Evolutionary conservation across 2,888 invertebrate species (phyloP).

Genomic region (Epicampocera succincta): DNA sequence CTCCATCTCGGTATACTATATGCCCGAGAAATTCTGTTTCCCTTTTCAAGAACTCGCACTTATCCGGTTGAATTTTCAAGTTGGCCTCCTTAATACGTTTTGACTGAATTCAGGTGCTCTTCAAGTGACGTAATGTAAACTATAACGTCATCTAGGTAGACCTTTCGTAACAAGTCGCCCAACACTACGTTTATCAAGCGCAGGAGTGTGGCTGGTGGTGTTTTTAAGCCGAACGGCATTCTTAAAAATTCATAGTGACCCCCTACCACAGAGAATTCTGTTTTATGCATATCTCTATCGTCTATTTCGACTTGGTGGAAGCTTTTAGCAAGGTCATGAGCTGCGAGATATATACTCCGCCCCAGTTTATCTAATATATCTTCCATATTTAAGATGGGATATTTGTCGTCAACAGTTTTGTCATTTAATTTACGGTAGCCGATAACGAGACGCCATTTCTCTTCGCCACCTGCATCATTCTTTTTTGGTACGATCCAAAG

Average conservation of each 20-base stretch:
- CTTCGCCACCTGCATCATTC: conserved; percentile 22
- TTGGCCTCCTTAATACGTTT: too few relatives aligned
- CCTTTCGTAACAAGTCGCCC: conserved; percentile 49
- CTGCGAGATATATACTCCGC: conserved; percentile 34
- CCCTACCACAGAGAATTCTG: not conserved
- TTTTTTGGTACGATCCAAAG: conserved; percentile 28
- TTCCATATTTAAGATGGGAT: too few relatives aligned
- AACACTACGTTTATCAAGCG: conserved; percentile 64
- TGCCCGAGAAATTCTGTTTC: not conserved
- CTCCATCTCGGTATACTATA: not conserved
- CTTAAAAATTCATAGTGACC: conserved; percentile 65
- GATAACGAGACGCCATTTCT: too few relatives aligned
- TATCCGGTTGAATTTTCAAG: too few relatives aligned
- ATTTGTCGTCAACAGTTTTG: not conserved
- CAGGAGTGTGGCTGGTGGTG: conserved; percentile 69
- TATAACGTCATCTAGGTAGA: conserved; percentile 67
- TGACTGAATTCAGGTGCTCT: too few relatives aligned
- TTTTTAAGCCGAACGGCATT: conserved; percentile 47
- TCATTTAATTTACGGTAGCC: too few relatives aligned
- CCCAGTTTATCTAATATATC: conserved; percentile 42
- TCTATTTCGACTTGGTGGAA: conserved; percentile 31
- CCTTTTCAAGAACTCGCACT: not conserved
- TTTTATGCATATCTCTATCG: not conserved
- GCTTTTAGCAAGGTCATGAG: conserved; percentile 33
- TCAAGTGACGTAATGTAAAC: conserved; percentile 52